Conservation (phyloP, 2,797 vertebrate species). For the Sebastiscus albofasciatus region DNA sequence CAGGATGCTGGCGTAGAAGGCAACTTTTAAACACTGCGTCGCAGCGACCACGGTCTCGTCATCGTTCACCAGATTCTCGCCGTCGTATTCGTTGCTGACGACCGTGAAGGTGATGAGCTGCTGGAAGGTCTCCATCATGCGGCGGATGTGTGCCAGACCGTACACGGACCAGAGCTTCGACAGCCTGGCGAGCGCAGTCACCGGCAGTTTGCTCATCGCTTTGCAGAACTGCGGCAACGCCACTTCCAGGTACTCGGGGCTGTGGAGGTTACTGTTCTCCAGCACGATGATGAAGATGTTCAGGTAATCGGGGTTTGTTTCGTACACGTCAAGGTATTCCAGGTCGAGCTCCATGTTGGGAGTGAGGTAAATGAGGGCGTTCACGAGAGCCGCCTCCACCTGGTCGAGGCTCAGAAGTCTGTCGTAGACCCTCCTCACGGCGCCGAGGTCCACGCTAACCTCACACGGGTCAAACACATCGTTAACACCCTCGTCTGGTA, state of each 20-base stretch:
- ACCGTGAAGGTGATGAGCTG: conserved; percentile 98
- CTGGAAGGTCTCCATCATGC: conserved; percentile 98
- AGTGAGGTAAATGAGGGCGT: conserved; percentile 94
- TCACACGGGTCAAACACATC: conserved; percentile 84
- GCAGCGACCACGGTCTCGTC: conserved; percentile 96
- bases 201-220: conserved; percentile 96
- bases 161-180: conserved; percentile 92
- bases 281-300: conserved; percentile 97
- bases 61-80: conserved; percentile 93
- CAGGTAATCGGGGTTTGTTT: conserved; percentile 94
- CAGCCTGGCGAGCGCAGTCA: conserved; percentile 90
- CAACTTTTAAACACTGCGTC: conserved; percentile 96
- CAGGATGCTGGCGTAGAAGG: conserved; percentile 96
- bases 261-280: conserved; percentile 98
- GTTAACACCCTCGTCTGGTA: conserved; percentile 82
- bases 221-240: conserved; percentile 97
- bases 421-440: conserved; percentile 92
- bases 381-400: conserved; percentile 94
- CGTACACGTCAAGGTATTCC: conserved; percentile 96
- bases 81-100: conserved; percentile 95
- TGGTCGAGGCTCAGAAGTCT: conserved; percentile 91
- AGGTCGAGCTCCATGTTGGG: conserved; percentile 98
- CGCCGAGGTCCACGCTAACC: conserved; percentile 91
- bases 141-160: conserved; percentile 88
- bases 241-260: conserved; percentile 97